Conservation (phyloP, 1,140 invertebrate genomes). For the Hylyphantes graminicola region DNA sequence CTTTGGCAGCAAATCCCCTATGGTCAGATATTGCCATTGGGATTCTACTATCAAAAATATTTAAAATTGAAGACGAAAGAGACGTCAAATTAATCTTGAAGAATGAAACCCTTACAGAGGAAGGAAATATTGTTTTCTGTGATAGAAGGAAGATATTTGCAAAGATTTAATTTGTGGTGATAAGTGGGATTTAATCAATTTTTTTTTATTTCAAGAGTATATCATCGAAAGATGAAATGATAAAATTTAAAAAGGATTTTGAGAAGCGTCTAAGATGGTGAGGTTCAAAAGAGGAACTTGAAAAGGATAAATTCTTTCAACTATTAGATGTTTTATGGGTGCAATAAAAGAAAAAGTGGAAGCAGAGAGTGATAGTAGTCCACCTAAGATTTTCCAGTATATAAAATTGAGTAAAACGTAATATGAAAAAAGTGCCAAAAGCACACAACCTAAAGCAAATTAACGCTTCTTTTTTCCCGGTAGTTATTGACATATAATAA, state of each 20-base stretch:
- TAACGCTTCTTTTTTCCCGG: too few species aligned
- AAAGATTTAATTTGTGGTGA: background rate
- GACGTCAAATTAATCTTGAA: conserved; percentile 16
- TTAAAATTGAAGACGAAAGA: conserved; percentile 13
- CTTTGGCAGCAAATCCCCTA: background rate
- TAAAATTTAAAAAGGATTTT: conserved; percentile 12
- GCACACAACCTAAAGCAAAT: too few species aligned
- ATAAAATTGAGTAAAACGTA: too few species aligned
- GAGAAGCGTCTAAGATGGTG: background rate
- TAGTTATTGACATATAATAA: too few species aligned
- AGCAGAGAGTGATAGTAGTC: too few species aligned
- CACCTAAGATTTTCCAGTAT: too few species aligned
- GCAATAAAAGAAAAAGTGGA: background rate
- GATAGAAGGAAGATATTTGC: background rate
- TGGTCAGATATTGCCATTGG: too few species aligned
- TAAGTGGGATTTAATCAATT: conserved; percentile 22
- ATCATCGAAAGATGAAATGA: background rate
- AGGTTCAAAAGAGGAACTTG: background rate
- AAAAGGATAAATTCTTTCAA: conserved; percentile 10
- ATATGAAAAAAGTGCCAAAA: too few species aligned
- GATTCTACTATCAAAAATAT: background rate
- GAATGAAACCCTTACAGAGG: background rate
- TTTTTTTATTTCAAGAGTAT: conserved; percentile 29
- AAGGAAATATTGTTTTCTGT: background rate
- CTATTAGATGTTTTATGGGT: background rate